These are phyloP conservation scores for Hippocampus zosterae DNA, from an alignment of 2,113 vertebrate species.

Conservation along the genomic window DNA sequence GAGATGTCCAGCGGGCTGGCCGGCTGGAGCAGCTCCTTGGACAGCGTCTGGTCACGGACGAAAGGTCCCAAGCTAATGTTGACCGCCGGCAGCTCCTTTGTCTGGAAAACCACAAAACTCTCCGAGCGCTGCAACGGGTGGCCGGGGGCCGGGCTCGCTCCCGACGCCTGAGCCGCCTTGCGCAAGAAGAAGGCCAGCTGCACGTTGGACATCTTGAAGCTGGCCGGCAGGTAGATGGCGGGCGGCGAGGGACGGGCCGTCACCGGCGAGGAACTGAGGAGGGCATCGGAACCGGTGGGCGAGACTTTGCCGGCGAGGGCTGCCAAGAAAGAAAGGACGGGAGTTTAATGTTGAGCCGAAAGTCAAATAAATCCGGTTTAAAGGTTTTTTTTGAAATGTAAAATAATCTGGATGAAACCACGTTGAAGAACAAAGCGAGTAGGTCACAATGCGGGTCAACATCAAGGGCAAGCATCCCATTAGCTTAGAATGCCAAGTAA, in stretches of 20 bases:
- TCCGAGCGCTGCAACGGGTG: slow-evolving; percentile 85
- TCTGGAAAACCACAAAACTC: slow-evolving; percentile 97
- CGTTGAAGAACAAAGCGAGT: too few species aligned
- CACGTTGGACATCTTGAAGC: slow-evolving; percentile 91
- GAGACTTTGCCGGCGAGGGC: slow-evolving; percentile 75
- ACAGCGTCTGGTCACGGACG: slow-evolving; percentile 82
- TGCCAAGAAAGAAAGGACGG: slow-evolving; percentile 49
- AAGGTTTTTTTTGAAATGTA: too few species aligned
- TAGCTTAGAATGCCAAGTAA: background rate
- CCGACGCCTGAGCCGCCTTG: slow-evolving; percentile 68
- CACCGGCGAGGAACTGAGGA: slow-evolving; percentile 64
- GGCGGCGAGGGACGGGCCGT: slow-evolving; percentile 60
- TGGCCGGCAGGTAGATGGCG: slow-evolving; percentile 80
- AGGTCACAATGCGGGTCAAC: background rate
- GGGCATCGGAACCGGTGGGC: slow-evolving; percentile 76
- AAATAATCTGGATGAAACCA: too few species aligned
- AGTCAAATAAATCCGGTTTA: background rate
- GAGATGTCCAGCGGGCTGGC: slow-evolving; percentile 89
- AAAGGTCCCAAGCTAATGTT: slow-evolving; percentile 91
- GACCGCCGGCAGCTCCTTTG: slow-evolving; percentile 89
- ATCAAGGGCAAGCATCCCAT: background rate
- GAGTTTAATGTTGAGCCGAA: background rate
- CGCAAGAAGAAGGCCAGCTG: slow-evolving; percentile 93
- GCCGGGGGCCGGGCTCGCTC: slow-evolving; percentile 59
- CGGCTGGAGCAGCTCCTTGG: slow-evolving; percentile 90